Conservation (phyloP, 2,797 vertebrate species). For the Cetoscarus ocellatus region DNA sequence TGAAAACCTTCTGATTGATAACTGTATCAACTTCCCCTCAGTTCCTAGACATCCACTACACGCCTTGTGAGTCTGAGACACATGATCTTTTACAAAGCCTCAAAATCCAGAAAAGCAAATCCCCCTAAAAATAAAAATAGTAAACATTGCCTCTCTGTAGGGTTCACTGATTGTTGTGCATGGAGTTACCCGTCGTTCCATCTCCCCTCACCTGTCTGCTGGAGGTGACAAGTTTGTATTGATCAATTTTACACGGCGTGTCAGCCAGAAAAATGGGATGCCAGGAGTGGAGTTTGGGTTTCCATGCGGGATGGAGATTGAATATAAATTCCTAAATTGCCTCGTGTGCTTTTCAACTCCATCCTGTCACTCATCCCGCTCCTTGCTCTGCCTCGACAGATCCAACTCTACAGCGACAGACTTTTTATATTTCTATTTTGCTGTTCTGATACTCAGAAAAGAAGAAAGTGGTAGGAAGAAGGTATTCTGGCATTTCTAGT, state of each 20-base stretch:
- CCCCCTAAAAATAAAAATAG: constrained; percentile 16
- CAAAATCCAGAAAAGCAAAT: no score
- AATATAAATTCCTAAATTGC: constrained; percentile 74
- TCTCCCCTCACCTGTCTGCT: constrained; percentile 52
- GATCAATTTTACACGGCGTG: constrained; percentile 74
- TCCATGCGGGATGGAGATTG: constrained; percentile 52
- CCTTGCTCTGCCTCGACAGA: constrained; percentile 21
- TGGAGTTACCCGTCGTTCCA: constrained; percentile 57
- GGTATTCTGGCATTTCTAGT: constrained; percentile 28
- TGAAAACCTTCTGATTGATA: background rate
- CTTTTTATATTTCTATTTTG: constrained; percentile 53
- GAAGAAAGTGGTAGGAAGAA: background rate
- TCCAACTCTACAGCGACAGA: constrained; percentile 16
- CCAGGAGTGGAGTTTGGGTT: constrained; percentile 62
- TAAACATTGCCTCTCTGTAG: constrained; percentile 43
- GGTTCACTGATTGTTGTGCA: constrained; percentile 40
- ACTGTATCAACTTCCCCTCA: constrained; percentile 12
- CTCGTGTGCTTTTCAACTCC: constrained; percentile 65
- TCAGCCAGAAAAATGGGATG: constrained; percentile 69
- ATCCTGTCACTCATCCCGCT: constrained; percentile 56
- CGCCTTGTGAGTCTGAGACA: background rate
- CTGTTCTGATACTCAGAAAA: constrained; percentile 43
- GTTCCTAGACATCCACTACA: background rate
- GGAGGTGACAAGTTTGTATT: constrained; percentile 73
- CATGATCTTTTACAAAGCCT: constrained; percentile 9